phyloP scores from a whole-genome alignment of 2,888 invertebrate species.

The Cartodere bifasciata region DNA sequence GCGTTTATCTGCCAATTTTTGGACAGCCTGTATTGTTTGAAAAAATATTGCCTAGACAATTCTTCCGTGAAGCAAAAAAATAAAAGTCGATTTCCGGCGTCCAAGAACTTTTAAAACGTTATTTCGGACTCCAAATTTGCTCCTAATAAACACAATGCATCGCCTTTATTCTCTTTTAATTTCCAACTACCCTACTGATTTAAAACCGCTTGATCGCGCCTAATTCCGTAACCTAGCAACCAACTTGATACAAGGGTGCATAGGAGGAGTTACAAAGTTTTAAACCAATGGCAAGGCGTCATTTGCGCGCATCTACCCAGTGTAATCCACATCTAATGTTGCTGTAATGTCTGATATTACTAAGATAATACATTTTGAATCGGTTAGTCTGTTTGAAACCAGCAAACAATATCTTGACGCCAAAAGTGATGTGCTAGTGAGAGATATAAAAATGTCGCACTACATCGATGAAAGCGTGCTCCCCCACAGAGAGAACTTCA shows the following conservation, averaged over 20 bases:
- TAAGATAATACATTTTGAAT: slow-evolving; percentile 37
- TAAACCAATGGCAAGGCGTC: slow-evolving; percentile 25
- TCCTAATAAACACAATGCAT: too few species aligned
- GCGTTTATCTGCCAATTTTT: too few species aligned
- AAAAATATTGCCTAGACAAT: too few species aligned
- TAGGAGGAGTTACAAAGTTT: slow-evolving; percentile 25
- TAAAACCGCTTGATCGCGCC: too few species aligned
- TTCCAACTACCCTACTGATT: too few species aligned
- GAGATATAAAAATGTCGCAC: slow-evolving; percentile 22
- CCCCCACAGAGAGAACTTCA: slow-evolving; percentile 19
- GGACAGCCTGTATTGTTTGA: too few species aligned
- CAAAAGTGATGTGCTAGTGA: slow-evolving; percentile 6
- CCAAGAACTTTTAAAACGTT: slow-evolving; percentile 4
- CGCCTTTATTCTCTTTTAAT: too few species aligned
- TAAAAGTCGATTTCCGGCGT: too few species aligned
- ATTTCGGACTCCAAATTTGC: too few species aligned
- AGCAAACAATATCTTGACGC: slow-evolving; percentile 16
- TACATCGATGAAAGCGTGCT: slow-evolving; percentile 23
- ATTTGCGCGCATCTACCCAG: slow-evolving; percentile 29
- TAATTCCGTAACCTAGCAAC: slow-evolving; percentile 26
- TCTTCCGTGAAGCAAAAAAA: too few species aligned
- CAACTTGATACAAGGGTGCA: slow-evolving; percentile 22
- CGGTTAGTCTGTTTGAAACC: slow-evolving; percentile 35
- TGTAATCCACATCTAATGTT: slow-evolving; percentile 37
- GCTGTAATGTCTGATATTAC: slow-evolving; percentile 38